Evolutionary conservation across 1,140 invertebrate genomes (phyloP), one percentile per base, ranked within the genome.

Genomic region (Campoletis sonorensis): DNA sequence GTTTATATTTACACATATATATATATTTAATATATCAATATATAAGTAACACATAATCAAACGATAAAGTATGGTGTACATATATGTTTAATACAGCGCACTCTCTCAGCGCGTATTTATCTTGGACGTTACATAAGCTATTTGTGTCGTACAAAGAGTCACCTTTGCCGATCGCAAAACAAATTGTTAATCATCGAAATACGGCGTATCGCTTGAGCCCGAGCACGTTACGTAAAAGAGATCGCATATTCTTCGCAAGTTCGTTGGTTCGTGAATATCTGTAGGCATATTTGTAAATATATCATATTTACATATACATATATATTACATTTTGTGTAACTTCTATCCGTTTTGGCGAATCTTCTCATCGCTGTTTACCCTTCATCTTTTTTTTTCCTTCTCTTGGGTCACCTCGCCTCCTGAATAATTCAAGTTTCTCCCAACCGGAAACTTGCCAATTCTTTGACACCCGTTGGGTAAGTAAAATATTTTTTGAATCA

Each of bases 141-240:
- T 91, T 91, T 91, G 90, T 91, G 89, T 86, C 87, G 87, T 84
- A 87, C 83, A 88, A 89, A 90, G 89, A 92, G 91, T 91, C 91
- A 91, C 90, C 90, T 91, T 91, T 89, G 86, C 85, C 87, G 88
- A 91, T 91, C 89, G 88, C 90, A 90, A 90, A 91, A 90, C 89
- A 91, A 91, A 91, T 91, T 91, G 89, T 91, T 91, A 90, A 91
- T 91, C 89, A 88, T 90, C 89, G 89, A 91, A 91, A 91, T 88
- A 89, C 86, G 86, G 86, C 87, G 86, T 90, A 89, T 90, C 87
- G 51, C 13, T 27, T 54, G 27, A 26, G 37, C 71, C 33, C 71
- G 75, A 54, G 82, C 78, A 16, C 82, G 87, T 91, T 91, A 91
- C 89, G 88, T 91, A 91, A 91, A 89, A 83, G 86, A 85, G 27